phyloP scores from a whole-genome alignment of 92 coral and sea anemone species.

The Epizoanthus fatuus region DNA sequence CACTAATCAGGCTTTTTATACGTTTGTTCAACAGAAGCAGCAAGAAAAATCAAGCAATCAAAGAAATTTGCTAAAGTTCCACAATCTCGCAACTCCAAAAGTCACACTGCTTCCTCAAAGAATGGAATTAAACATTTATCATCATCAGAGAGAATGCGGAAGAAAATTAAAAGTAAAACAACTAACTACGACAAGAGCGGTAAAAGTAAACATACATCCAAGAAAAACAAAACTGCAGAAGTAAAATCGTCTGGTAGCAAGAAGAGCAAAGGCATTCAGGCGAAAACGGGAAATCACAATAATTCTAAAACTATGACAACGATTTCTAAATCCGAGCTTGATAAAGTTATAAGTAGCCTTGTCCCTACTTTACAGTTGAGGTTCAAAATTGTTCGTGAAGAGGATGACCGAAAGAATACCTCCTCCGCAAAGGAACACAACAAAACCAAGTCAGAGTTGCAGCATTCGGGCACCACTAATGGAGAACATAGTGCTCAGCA shows the following conservation, averaged over 20 bases:
- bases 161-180: constrained; percentile 20
- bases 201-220: constrained; percentile 33
- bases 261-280: background rate
- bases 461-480: background rate
- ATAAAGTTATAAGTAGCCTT: constrained; percentile 19
- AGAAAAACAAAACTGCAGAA: constrained; percentile 15
- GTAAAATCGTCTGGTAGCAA: background rate
- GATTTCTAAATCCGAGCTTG: constrained; percentile 26
- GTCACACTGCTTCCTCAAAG: background rate
- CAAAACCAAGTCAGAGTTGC: background rate
- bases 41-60: constrained; percentile 34
- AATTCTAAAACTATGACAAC: background rate
- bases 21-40: constrained; percentile 28
- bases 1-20: background rate
- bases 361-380: constrained; percentile 7
- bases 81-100: background rate
- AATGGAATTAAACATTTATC: background rate
- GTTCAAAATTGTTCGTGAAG: constrained; percentile 27
- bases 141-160: background rate
- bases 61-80: background rate
- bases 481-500: too few species aligned
- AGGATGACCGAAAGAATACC: background rate
- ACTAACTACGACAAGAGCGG: background rate
- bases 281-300: background rate
- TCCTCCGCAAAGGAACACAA: background rate